Percentiles rank a stretch among this genome's conserved stretches.
phyloP scores from a whole-genome alignment of 2,113 vertebrate species.

The Lynx canadensis region DNA sequence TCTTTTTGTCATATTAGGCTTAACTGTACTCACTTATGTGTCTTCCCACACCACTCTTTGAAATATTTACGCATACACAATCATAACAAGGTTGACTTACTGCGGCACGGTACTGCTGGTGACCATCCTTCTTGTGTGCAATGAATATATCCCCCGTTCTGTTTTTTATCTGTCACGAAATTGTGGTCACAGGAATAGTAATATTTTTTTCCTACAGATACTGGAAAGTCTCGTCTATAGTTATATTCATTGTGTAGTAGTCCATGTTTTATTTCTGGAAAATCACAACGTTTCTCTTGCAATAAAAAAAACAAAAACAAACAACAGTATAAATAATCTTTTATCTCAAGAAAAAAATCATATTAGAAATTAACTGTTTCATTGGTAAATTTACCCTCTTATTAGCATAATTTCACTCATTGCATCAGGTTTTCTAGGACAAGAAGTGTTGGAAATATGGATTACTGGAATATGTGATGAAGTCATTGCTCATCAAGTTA shows the following conservation, averaged over 20 bases:
- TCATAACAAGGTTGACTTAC: constrained; percentile 72
- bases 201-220: accelerated
- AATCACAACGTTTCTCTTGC: constrained; percentile 78
- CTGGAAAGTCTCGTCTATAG: constrained; percentile 25
- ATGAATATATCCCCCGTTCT: accelerated
- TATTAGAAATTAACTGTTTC: not conserved
- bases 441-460: not conserved
- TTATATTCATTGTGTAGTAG: accelerated
- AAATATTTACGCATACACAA: not conserved
- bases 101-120: constrained; percentile 75
- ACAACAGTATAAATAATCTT: constrained; percentile 33
- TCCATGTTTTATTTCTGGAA: constrained; percentile 79
- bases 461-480: too few relatives aligned
- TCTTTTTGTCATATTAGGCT: not conserved
- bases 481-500: not conserved
- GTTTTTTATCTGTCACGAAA: accelerated
- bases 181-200: accelerated
- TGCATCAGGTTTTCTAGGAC: not conserved
- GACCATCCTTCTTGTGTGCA: constrained; percentile 73
- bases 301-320: constrained; percentile 41
- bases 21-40: too few relatives aligned
- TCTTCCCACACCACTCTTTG: not conserved
- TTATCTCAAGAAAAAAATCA: not conserved
- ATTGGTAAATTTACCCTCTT: not conserved
- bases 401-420: not conserved